phyloP scores from a whole-genome alignment of 2,113 vertebrate species.

The Amphiprion ocellaris region DNA sequence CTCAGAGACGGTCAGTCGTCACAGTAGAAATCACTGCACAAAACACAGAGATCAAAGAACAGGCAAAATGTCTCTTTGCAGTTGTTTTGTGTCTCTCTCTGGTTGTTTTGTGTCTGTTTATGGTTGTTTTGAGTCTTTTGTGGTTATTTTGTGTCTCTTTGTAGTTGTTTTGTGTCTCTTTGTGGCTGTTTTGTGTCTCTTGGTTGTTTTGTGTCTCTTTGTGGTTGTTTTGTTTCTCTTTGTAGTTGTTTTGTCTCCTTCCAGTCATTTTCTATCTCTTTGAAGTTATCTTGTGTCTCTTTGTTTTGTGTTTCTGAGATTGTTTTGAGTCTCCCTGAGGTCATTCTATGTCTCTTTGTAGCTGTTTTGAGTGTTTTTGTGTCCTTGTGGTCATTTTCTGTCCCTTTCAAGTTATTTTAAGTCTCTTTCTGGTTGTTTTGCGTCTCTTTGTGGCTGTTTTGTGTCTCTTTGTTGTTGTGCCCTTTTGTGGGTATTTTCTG shows the following conservation, averaged over 20 bases:
- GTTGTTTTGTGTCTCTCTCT: too few relatives aligned
- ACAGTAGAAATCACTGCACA: too few relatives aligned
- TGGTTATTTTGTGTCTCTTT: too few relatives aligned
- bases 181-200: too few relatives aligned
- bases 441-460: neutral
- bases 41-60: too few relatives aligned
- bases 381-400: too few relatives aligned
- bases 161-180: too few relatives aligned
- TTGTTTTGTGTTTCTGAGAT: neutral
- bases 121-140: too few relatives aligned
- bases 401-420: neutral
- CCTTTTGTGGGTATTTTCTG: neutral
- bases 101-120: too few relatives aligned
- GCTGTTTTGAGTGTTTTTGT: neutral
- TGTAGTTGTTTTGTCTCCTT: neutral
- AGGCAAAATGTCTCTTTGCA: too few relatives aligned
- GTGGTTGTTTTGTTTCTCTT: neutral
- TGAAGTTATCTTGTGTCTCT: neutral
- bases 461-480: neutral
- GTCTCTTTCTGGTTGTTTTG: neutral
- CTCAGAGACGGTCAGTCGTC: too few relatives aligned
- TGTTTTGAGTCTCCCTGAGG: neutral
- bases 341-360: neutral
- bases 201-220: neutral
- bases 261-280: neutral